Base-by-base conservation (phyloP, 2,888 invertebrate species). In the Parnassius glacialis region DNA sequence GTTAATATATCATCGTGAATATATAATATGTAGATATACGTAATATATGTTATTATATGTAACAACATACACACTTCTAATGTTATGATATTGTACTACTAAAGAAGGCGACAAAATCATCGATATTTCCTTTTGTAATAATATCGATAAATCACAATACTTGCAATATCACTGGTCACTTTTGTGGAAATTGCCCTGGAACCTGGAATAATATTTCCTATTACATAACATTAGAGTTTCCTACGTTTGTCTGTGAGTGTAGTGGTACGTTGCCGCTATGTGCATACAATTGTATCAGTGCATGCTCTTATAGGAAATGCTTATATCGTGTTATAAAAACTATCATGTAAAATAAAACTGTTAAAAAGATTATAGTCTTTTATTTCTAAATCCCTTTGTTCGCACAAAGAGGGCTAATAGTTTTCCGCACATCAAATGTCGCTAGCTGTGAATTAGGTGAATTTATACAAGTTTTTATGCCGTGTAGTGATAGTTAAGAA, bases 291-390 rank as follows among this genome's bases (percentile, higher is more conserved):
- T 45, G 52, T 59, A 50, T 55, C 48, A 50, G 74, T 76, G 81
- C 78, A 81, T 83, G 80, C 75, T 82, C 85, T 82, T 84, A 80
- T 77, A 80, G 77, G 74, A 72, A 80, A 80, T 79, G 87, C 87
- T 88, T 87, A 79, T 75, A 80, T 76, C 80, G 81, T 84, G 86
- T 89, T 88, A 87, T 76, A 82, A 79, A 80, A 80, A 67, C 63
- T 59, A 79, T 76, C 48, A 85, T 87, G 84, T 89, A 89, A 81
- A 89, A 88, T 90, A 89, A 87, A 87, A 74, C 73, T 77, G 61
- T 79, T 76, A 78, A 84, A 79, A 78, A 74, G 68, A 70, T 61
- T 44, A 62, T 57, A 68, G 10, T 45, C 1, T 56, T 56, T 56
- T 47, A 53, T 53, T 53, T 53, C 2, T 43, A 43, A 34, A 9